phyloP scores from a whole-genome alignment of 2,888 invertebrate species.

The Sminthurides aquaticus region DNA sequence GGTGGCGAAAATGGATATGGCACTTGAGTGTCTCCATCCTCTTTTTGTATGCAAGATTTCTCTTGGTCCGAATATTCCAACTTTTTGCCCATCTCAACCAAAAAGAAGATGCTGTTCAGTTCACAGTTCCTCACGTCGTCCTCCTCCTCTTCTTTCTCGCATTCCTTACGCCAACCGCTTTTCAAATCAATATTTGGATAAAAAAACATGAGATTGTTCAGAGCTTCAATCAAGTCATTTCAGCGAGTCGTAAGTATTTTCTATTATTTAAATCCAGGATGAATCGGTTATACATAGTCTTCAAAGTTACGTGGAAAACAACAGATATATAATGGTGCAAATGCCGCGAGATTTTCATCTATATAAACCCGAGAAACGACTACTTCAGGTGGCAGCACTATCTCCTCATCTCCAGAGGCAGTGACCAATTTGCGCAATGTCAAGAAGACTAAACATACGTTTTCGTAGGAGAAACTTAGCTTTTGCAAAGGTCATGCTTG shows the following conservation, averaged over 20 bases:
- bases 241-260: slow-evolving; percentile 21
- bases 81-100: slow-evolving; percentile 4
- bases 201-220: slow-evolving; percentile 23
- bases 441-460: too few relatives aligned
- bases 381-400: too few relatives aligned
- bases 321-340: too few relatives aligned
- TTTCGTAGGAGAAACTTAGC: too few relatives aligned
- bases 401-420: too few relatives aligned
- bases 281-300: not conserved
- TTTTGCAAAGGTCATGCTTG: too few relatives aligned
- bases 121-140: slow-evolving; percentile 18
- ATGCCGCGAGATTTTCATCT: not conserved
- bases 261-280: not conserved
- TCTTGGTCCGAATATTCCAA: slow-evolving; percentile 13
- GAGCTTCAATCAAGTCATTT: slow-evolving; percentile 19
- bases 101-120: not conserved
- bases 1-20: slow-evolving; percentile 19
- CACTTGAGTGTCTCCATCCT: slow-evolving; percentile 19
- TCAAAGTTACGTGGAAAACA: too few relatives aligned
- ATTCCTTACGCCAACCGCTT: slow-evolving; percentile 16
- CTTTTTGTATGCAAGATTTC: slow-evolving; percentile 18
- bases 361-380: too few relatives aligned
- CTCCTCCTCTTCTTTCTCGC: slow-evolving; percentile 21
- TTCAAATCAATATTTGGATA: slow-evolving; percentile 23
- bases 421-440: too few relatives aligned